Conservation (phyloP, 2,888 invertebrate species). For the Eudasyphora cyanicolor region DNA sequence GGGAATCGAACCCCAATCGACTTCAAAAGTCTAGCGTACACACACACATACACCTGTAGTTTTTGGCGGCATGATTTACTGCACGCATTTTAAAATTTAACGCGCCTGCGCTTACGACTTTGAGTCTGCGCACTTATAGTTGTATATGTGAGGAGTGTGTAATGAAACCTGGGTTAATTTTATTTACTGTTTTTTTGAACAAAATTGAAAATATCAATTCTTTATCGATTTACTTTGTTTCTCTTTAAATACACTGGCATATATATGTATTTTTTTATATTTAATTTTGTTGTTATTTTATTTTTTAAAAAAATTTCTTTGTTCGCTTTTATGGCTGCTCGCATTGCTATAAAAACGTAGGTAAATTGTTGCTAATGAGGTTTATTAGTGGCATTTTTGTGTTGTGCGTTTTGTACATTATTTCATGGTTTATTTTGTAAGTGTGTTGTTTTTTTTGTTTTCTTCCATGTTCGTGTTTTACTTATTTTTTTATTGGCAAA, state of each 20-base stretch:
- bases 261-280: not conserved
- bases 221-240: slow-evolving; percentile 31
- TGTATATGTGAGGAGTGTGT: not conserved
- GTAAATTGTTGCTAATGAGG: slow-evolving; percentile 53
- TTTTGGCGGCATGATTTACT: slow-evolving; percentile 8
- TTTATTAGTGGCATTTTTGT: slow-evolving; percentile 42
- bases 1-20: too few species aligned
- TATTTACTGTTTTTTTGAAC: slow-evolving; percentile 17
- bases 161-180: slow-evolving; percentile 5
- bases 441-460: too few species aligned
- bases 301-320: slow-evolving; percentile 9
- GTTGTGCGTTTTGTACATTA: slow-evolving; percentile 24
- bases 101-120: not conserved
- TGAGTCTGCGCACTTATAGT: too few species aligned
- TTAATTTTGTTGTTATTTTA: slow-evolving; percentile 6
- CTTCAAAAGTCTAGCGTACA: too few species aligned
- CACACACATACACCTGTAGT: not conserved
- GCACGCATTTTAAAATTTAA: slow-evolving; percentile 8
- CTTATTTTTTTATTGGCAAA: slow-evolving; percentile 31
- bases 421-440: slow-evolving; percentile 44
- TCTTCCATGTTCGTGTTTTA: not conserved
- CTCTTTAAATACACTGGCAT: not conserved
- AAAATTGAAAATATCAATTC: slow-evolving; percentile 33
- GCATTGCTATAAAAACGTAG: slow-evolving; percentile 18
- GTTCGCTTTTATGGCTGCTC: slow-evolving; percentile 10